Evolutionary conservation across 2,113 vertebrate species (phyloP), one percentile per base, ranked within the genome.

Genomic region (Misgurnus anguillicaudatus): DNA sequence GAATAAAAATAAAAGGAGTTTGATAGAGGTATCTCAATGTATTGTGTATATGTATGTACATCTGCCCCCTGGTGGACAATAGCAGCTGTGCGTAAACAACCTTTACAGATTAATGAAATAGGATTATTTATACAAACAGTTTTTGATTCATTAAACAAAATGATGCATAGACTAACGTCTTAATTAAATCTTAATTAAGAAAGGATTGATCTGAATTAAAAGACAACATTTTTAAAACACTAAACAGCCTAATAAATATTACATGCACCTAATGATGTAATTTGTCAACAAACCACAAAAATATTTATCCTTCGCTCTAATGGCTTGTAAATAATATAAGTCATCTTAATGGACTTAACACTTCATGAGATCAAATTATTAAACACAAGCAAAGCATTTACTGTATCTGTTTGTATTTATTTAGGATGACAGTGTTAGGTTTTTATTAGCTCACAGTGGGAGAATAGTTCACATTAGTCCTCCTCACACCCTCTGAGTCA

Each of bases 401-500:
- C 51, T 55, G 53, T 19, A 19, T 4, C 53, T 19, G 53, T 14
- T 57, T 19, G 53, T 57, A n/a, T 19, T n/a, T 57, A 16, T 57
- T 57, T 9, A 57, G n/a, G 53, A 19, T 5, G 51, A 55, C 14
- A 55, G 13, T 57, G 16, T 51, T 16, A 57, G n/a, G 1, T 45
- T 42, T 24, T 42, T 8, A 24, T 57, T 14, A 14, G 48, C 55
- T 80, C 41, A 86, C n/a, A 3, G 60, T 76, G 47, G 86, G 7
- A 1, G 4, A 69, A 17, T 88, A 84, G 47, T 64, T 51, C 14
- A 71, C 11, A 1, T 78, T 74, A 4, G 78, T 73, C 45, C 57
- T 73, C 45, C 57, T 14, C 36, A 87, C 38, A 45, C 57, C 71
- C 17, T 73, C 38, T 31, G 19, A 60, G 60, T 24, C 9, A 39